A percentile compares a stretch with the other conserved stretches of the same genome.
Conservation (phyloP, 2,888 invertebrate species). For the Andricus curvator region DNA sequence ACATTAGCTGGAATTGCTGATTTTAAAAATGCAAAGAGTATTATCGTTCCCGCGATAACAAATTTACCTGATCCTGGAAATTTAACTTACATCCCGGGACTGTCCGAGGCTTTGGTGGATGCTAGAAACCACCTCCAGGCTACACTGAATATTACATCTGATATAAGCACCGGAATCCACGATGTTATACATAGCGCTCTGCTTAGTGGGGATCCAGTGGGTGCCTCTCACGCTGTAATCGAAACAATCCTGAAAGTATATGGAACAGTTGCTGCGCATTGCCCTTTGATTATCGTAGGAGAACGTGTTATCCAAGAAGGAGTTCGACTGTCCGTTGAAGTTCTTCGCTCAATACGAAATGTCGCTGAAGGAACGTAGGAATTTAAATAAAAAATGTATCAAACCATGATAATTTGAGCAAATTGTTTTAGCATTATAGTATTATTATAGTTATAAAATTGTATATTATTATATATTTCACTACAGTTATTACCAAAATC, state of each 20-base stretch:
- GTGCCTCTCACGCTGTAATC: slow-evolving; percentile 47
- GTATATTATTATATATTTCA: no score
- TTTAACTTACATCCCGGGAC: slow-evolving; percentile 49
- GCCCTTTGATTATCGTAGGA: slow-evolving; percentile 50
- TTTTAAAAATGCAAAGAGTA: slow-evolving; percentile 46
- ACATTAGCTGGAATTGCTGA: slow-evolving; percentile 23
- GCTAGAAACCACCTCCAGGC: slow-evolving; percentile 52
- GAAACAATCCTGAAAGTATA: slow-evolving; percentile 52
- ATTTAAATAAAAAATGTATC: background rate
- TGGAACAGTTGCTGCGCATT: slow-evolving; percentile 48
- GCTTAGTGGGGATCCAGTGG: slow-evolving; percentile 49
- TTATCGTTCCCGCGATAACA: slow-evolving; percentile 46
- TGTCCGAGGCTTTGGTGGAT: slow-evolving; percentile 42
- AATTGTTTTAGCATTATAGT: background rate
- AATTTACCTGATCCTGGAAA: slow-evolving; percentile 42
- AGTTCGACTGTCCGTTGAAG: slow-evolving; percentile 38
- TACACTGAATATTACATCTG: slow-evolving; percentile 48
- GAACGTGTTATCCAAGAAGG: slow-evolving; percentile 48
- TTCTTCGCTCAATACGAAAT: slow-evolving; percentile 37
- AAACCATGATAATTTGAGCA: background rate
- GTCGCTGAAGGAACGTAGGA: background rate
- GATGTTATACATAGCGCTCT: slow-evolving; percentile 53
- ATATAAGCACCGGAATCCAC: slow-evolving; percentile 52
- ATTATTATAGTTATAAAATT: no score
- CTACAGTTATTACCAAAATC: no score